Base-by-base conservation (phyloP, 2,113 vertebrate genomes). In the Protobothrops mucrosquamatus region DNA sequence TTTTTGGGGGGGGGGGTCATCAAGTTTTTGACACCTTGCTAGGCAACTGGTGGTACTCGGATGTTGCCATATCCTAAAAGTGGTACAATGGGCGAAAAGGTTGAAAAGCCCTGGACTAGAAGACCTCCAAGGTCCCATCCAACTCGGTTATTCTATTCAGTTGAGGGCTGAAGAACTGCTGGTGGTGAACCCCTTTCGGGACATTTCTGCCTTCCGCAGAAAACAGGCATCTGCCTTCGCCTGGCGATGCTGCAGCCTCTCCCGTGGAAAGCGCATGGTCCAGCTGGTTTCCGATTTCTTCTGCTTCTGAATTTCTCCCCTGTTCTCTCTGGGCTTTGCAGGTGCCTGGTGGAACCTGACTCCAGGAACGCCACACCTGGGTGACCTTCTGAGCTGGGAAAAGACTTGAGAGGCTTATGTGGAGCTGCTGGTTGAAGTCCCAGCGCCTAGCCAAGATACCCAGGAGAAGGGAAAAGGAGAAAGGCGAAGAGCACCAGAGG, bases 331-430 rank as follows among this genome's bases (percentile, higher is more conserved):
- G 89, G 64, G 46, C 94, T 69, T 95, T 95, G 55, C 96, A 98
- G 97, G 97, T 97, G 96, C 97, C 95, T 95, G 95, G 94, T 92
- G 97, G 94, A 96, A 95, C 96, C 96, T 56, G 95, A 93, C 91
- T 96, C 93, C 96, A 94, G 46, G 94, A 93, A 95, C 94, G 92
- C 93, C 95, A 92, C 95, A 94, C 95, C 97, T 93, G 55, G 94
- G 97, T 97, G 95, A 97, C 95, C 96, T 96, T 96, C n/a, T 97
- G 95, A 97, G 98, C 96, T 97, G 97, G 97, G 97, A 96, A 95
- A 97, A 97, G 98, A 98, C 96, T 95, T 95, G 94, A 95, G 97
- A 97, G 97, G 98, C 98, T 98, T 99, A 99, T 99, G 99, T 99
- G 98, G 99, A 99, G 98, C 96, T 96, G 97, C 97, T 98, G 96